phyloP scores from a whole-genome alignment of 1,140 invertebrate species.

The Doryteuthis pealeii region DNA sequence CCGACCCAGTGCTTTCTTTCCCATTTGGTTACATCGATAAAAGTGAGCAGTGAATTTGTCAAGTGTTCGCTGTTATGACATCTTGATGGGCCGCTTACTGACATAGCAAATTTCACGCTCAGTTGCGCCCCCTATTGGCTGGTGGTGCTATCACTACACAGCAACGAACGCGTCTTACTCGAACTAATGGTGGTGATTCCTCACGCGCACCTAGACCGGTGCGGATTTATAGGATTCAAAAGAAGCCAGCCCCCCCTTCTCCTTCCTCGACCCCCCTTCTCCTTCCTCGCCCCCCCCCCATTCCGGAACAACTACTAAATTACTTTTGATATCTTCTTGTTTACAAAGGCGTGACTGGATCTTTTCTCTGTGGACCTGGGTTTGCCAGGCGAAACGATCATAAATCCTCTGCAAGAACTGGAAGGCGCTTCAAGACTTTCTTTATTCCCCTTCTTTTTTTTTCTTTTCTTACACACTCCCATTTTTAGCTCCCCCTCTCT shows the following conservation, averaged over 20 bases:
- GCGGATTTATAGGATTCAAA: constrained; percentile 4
- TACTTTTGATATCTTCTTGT: constrained; percentile 12
- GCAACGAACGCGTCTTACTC: not conserved
- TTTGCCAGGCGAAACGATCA: constrained; percentile 2
- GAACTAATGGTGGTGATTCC: constrained; percentile 12
- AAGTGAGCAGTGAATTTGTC: constrained; percentile 14
- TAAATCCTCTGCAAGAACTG: constrained; percentile 1
- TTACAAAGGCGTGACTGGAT: constrained; percentile 10
- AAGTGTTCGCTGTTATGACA: constrained; percentile 11
- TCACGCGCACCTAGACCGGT: not conserved
- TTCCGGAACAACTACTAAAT: constrained; percentile 1
- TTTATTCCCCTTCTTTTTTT: too few species aligned
- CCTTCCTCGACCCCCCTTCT: too few species aligned
- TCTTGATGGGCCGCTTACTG: constrained; percentile 11
- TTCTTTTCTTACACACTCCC: too few species aligned
- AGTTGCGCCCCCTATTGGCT: constrained; percentile 5
- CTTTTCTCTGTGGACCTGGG: constrained; percentile 9
- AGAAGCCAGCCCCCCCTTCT: not conserved
- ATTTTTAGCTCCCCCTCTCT: too few species aligned
- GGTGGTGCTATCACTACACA: not conserved
- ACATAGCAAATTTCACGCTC: constrained; percentile 13
- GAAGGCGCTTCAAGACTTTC: too few species aligned
- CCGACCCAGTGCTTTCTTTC: not conserved
- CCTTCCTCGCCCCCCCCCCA: not conserved
- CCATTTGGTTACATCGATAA: not conserved